A percentile compares a stretch with the other conserved stretches of the same genome.
These are phyloP conservation scores for Allobates femoralis DNA, from an alignment of 2,797 vertebrate species.

Conservation along the genomic window DNA sequence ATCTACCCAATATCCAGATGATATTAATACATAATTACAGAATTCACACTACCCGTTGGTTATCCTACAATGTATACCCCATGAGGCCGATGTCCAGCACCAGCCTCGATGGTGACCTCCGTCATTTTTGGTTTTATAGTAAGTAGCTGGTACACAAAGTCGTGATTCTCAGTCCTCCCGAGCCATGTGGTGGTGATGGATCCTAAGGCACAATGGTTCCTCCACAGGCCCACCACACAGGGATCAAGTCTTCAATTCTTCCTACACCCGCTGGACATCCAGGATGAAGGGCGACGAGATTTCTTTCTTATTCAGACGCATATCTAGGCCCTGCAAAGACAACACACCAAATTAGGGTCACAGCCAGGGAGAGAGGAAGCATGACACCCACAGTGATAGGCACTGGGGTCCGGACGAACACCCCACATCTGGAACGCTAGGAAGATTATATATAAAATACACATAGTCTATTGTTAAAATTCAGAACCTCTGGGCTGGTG, in stretches of 20 bases:
- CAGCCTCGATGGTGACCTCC: background rate
- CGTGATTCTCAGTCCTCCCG: background rate
- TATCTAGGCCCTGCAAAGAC: constrained; percentile 82
- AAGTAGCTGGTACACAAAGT: background rate
- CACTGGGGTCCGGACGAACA: too few relatives aligned
- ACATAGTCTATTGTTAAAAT: too few relatives aligned
- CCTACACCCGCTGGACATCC: constrained; percentile 64
- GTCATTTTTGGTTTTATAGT: background rate
- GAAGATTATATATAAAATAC: too few relatives aligned
- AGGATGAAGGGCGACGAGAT: constrained; percentile 82
- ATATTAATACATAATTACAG: background rate
- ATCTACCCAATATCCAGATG: background rate
- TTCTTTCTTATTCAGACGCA: constrained; percentile 76
- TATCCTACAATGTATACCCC: background rate
- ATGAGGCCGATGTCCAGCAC: background rate
- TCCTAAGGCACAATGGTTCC: background rate
- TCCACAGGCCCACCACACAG: background rate
- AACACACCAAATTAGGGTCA: background rate
- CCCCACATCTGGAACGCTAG: too few relatives aligned
- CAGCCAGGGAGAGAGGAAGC: too few relatives aligned
- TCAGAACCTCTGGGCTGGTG: too few relatives aligned
- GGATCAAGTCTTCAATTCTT: background rate
- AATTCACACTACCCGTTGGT: too few relatives aligned
- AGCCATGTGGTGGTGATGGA: background rate
- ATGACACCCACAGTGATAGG: too few relatives aligned